These are phyloP conservation scores for Drosophila dives DNA, from an alignment of 2,888 invertebrate species.

Conservation along the genomic window DNA sequence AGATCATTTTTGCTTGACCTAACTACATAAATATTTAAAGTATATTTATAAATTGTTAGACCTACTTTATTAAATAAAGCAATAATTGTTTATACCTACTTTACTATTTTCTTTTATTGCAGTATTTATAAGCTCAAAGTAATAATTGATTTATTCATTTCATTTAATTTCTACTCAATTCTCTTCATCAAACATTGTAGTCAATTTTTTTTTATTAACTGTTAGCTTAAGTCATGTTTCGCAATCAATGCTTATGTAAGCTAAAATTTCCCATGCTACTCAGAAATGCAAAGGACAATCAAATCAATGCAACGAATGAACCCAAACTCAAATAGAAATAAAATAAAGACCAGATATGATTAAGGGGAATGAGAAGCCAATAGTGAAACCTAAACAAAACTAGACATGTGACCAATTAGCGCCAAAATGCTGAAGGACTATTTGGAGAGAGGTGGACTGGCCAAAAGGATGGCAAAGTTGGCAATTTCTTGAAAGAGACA, in stretches of 20 bases:
- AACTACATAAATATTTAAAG: background rate
- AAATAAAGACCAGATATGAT: conserved; percentile 17
- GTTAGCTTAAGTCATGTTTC: background rate
- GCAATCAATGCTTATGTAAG: conserved; percentile 7
- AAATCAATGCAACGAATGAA: conserved; percentile 32
- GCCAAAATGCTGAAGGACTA: conserved; percentile 32
- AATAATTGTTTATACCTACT: background rate
- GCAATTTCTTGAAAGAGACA: conserved; percentile 14
- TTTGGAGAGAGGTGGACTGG: background rate
- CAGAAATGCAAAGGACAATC: conserved; percentile 27
- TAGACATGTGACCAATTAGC: conserved; percentile 62
- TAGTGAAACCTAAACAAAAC: conserved; percentile 28
- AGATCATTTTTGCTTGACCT: background rate
- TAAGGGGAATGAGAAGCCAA: background rate
- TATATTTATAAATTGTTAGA: background rate
- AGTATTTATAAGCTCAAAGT: background rate
- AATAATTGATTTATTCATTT: background rate
- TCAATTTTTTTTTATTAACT: conserved; percentile 21
- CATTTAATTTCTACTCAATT: background rate
- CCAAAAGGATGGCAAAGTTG: conserved; percentile 25
- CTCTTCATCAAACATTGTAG: background rate
- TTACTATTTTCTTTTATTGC: background rate
- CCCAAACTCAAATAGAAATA: conserved; percentile 23
- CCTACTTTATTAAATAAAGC: background rate
- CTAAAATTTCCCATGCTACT: conserved; percentile 8